Conservation (phyloP, 2,888 invertebrate species). For the Rotaria magnacalcarata region DNA sequence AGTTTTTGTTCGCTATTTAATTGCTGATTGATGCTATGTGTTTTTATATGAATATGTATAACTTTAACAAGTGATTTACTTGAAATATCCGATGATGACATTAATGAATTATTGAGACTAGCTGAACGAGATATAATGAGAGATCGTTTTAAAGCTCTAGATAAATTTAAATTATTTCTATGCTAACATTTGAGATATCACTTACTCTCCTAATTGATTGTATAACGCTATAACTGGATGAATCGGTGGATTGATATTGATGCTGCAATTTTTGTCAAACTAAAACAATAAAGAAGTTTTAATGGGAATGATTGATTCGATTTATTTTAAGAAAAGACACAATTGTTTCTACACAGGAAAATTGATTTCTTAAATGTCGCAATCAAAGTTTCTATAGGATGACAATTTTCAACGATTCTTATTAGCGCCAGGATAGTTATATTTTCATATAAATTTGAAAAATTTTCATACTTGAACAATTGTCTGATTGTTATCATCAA, state of each 20-base stretch:
- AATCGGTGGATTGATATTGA: neutral
- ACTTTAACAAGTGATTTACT: neutral
- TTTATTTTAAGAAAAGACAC: too few relatives aligned
- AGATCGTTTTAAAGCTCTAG: neutral
- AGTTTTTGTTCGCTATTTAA: neutral
- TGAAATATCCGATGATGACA: neutral
- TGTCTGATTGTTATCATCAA: neutral
- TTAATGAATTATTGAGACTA: neutral
- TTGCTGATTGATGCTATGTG: neutral
- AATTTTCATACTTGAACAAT: neutral
- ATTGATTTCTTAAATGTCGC: too few relatives aligned
- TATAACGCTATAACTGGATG: neutral
- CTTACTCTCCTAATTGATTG: conserved; percentile 9
- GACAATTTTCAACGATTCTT: too few relatives aligned
- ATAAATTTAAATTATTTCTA: neutral
- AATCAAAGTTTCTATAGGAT: too few relatives aligned
- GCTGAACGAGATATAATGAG: neutral
- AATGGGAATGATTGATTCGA: too few relatives aligned
- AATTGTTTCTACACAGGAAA: too few relatives aligned
- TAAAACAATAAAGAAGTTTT: neutral
- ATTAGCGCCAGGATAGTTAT: too few relatives aligned
- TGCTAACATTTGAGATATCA: neutral
- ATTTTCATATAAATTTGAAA: neutral
- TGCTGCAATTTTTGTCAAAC: neutral
- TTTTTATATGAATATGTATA: neutral